Evolutionary conservation across 2,797 vertebrate genomes (phyloP), one percentile per base, ranked within the genome.

Genomic region (Natrix natrix): DNA sequence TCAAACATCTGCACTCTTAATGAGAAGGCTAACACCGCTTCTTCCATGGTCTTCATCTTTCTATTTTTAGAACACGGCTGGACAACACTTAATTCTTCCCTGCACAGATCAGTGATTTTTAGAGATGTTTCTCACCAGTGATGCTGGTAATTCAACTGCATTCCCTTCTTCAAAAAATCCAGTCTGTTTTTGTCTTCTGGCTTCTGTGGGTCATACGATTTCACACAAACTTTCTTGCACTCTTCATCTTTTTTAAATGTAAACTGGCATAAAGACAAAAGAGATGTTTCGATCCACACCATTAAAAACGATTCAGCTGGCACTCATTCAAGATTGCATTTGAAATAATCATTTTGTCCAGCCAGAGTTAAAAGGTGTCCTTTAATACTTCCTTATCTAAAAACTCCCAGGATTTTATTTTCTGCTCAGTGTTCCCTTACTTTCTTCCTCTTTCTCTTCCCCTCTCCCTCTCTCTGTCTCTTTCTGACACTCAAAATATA

Each of bases 131-230:
- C 97, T 95, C 94, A 98, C 98, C 99, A 99, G 96, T 99, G 98
- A 96, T 99, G 99, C 59, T 99, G 98, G 95, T 99, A 99, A 96
- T 99, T 99, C 92, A 99, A 55, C 87, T 98, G 98, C 97, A 99
- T 99, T 97, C 98, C 98, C 97, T 98, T 98, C 97, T 98, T 99
- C 57, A 99, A 97, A 95, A 99, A 99, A 43, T 98, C 97, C 95
- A 99, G 96, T 90, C 97, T 98, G 91, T 93, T 91, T 60, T 87
- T 96, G 94, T 98, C 98, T 0, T 96, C 95, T 52, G 96, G 91
- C 54, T 83, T 93, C 94, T 2, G 89, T 89, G 97, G 95, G 89
- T 97, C 97, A 88, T 99, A 99, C 0, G 90, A 94, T 94, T 98
- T 99, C 28, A 95, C 95, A 96, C 98, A 99, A 89, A 98, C 98